Conservation (phyloP, 2,888 invertebrate species). For the Mythimna albipuncta region DNA sequence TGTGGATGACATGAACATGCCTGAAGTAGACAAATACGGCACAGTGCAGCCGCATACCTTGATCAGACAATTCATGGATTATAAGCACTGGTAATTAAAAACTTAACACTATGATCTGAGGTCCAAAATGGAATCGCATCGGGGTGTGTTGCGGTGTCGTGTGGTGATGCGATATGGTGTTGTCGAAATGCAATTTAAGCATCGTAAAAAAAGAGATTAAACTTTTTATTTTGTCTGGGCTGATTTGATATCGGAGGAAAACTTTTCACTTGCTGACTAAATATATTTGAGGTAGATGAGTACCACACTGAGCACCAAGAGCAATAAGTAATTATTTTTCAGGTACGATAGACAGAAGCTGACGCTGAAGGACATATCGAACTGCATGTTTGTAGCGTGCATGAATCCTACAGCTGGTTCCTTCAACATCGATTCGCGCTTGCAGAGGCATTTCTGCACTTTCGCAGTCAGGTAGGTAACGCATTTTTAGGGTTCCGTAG, state of each 20-base stretch:
- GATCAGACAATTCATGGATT: constrained; percentile 97
- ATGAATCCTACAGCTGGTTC: constrained; percentile 99
- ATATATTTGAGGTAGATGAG: too few species aligned
- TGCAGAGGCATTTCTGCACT: constrained; percentile 97
- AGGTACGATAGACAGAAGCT: constrained; percentile 97
- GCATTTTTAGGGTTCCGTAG: too few species aligned
- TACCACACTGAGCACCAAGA: too few species aligned
- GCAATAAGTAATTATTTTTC: constrained; percentile 31
- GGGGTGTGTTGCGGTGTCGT: too few species aligned
- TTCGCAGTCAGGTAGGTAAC: constrained; percentile 94
- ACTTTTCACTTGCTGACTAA: too few species aligned
- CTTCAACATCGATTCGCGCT: constrained; percentile 97
- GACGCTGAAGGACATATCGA: constrained; percentile 96
- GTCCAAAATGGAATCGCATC: neutral
- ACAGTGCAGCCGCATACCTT: constrained; percentile 99
- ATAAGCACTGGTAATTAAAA: constrained; percentile 95
- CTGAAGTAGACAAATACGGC: constrained; percentile 98
- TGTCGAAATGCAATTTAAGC: too few species aligned
- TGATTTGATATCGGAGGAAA: too few species aligned
- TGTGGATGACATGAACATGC: constrained; percentile 99
- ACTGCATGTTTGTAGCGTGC: constrained; percentile 98
- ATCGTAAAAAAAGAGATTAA: too few species aligned
- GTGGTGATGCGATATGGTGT: too few species aligned
- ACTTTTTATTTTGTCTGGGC: too few species aligned
- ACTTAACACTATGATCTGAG: neutral